Evolutionary conservation across 92 coral and sea anemone genomes (phyloP).

Genomic region (Zoanthus gigantus): DNA sequence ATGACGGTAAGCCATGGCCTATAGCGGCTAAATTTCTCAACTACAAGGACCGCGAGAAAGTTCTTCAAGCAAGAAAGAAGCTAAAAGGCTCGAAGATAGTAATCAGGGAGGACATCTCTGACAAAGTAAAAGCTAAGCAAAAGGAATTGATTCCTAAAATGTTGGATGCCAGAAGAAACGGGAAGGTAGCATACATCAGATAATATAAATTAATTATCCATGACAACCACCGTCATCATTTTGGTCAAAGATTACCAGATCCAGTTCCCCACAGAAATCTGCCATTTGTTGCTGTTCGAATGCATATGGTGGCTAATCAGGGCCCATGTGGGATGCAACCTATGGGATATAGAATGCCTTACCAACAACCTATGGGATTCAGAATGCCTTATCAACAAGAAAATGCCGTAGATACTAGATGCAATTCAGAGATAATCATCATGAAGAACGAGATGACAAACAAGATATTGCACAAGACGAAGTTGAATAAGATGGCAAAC

Average conservation of each 20-base stretch:
- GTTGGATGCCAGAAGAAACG: conserved; percentile 1
- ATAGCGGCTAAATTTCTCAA: background rate
- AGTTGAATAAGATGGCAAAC: too few relatives aligned
- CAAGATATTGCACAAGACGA: too few relatives aligned
- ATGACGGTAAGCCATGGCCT: background rate
- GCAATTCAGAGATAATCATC: too few relatives aligned
- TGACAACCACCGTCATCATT: background rate
- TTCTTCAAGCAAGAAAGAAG: background rate
- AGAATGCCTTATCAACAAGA: too few relatives aligned
- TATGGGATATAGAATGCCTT: too few relatives aligned
- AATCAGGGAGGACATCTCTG: conserved; percentile 5
- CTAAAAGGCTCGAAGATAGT: background rate
- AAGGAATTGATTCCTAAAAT: conserved; percentile 8
- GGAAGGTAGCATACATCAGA: background rate
- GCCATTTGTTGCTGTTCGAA: background rate
- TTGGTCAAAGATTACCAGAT: background rate
- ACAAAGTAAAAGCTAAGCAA: conserved; percentile 1
- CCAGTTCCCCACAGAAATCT: background rate
- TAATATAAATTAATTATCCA: background rate
- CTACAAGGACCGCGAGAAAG: background rate
- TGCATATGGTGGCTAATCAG: too few relatives aligned
- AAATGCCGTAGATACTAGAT: too few relatives aligned
- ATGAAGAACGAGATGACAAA: too few relatives aligned
- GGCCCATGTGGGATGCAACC: too few relatives aligned
- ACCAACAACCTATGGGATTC: too few relatives aligned